phyloP scores from a whole-genome alignment of 2,888 invertebrate genomes.

The Nomada goodeniana region DNA sequence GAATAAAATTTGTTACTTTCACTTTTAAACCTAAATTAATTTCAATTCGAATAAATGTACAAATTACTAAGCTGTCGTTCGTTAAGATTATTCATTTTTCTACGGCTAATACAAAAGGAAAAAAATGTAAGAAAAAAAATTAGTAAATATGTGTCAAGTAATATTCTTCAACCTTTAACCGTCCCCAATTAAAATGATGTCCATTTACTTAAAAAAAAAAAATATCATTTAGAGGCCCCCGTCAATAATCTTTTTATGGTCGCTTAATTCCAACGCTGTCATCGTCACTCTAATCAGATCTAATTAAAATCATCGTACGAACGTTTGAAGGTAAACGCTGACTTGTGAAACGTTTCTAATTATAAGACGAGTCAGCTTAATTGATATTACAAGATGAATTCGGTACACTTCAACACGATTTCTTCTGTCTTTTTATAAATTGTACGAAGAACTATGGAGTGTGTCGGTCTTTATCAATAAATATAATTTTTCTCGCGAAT shows the following conservation, averaged over 20 bases:
- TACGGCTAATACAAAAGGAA: no score
- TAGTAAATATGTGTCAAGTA: neutral
- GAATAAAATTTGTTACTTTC: no score
- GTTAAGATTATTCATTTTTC: no score
- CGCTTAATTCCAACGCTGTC: constrained; percentile 3
- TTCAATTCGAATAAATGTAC: no score
- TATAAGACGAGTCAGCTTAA: neutral
- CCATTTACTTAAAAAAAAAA: neutral
- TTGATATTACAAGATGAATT: neutral
- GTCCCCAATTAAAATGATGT: neutral
- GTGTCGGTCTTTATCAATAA: constrained; percentile 15
- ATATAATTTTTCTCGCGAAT: constrained; percentile 1
- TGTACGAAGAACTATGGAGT: neutral
- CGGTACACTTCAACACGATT: neutral
- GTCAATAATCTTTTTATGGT: constrained; percentile 2
- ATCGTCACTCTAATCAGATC: constrained; percentile 5
- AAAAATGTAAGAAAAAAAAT: no score
- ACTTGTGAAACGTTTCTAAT: neutral
- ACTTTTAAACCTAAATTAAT: no score
- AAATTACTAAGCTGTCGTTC: no score
- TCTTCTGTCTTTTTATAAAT: neutral
- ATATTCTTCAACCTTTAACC: neutral
- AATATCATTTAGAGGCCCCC: neutral
- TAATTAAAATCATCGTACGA: constrained; percentile 39
- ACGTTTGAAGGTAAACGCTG: constrained; percentile 44